Evolutionary conservation across 2,888 invertebrate species (phyloP).

Genomic region (Zygogramma bicolorata): DNA sequence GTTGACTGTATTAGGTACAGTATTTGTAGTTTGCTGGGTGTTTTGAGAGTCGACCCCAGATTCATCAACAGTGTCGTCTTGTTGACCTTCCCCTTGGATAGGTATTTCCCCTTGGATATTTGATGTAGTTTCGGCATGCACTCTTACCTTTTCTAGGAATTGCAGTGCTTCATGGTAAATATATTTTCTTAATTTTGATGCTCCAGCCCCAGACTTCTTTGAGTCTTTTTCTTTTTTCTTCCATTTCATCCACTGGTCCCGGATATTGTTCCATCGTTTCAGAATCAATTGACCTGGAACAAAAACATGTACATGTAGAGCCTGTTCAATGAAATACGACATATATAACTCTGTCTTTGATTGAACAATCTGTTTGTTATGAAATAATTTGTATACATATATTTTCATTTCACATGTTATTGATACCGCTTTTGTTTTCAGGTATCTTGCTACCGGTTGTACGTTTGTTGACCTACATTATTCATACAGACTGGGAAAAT

Average conservation of each 20-base stretch:
- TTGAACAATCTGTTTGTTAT: no score
- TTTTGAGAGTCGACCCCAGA: background rate
- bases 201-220: background rate
- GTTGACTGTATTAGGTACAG: no score
- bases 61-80: background rate
- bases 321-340: no score
- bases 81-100: background rate
- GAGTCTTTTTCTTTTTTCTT: background rate
- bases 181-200: background rate
- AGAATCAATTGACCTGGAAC: no score
- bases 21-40: background rate
- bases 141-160: background rate
- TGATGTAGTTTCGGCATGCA: background rate
- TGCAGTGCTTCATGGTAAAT: background rate
- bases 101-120: no score
- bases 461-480: conserved; percentile 26
- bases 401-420: no score
- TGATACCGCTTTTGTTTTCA: no score
- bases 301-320: no score
- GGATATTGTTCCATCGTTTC: background rate
- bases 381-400: no score
- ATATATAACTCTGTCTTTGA: no score
- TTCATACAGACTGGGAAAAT: conserved; percentile 8
- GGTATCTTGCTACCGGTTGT: conserved; percentile 29
- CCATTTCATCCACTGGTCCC: background rate